Base-by-base conservation (phyloP, 2,797 vertebrate genomes). In the Galagoides demidoff region DNA sequence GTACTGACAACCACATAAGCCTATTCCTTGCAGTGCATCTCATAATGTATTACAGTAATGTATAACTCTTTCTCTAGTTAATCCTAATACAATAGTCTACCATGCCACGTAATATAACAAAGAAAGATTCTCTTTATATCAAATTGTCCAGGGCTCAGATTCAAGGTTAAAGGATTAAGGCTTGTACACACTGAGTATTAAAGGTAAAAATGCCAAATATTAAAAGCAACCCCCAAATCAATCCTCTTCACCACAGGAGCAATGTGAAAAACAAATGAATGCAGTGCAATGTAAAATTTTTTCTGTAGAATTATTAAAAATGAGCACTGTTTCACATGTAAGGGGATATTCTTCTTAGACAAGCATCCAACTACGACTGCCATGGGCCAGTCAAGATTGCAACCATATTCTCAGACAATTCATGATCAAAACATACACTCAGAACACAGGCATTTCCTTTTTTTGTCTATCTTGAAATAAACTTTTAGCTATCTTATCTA, bases 121-220 rank as follows among this genome's bases (percentile, higher is more conserved):
- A 97, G 97, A 96, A 97, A 64, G 3, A 66, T 85, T 96, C 90
- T 96, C 82, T 96, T 96, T 96, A 89, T 76, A 98, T 97, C 95
- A 97, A 97, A 97, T 77, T 93, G 71, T 78, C 45, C 22, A 94
- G 97, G 82, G 88, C 92, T 98, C 55, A 55, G 92, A 97, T 95
- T 98, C 97, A 98, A 98, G 98, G 98, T 98, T 98, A 98, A 98
- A 97, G 92, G 96, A 98, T 98, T 98, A 98, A 97, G 94, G 97
- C 84, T 97, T 87, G 85, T 95, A 98, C 20, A 97, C 77, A 92
- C 31, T 85, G 85, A 95, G 87, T 96, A 98, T 85, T 94, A 95
- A 97, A 98, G 95, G 89, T 98, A 97, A 98, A 97, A 96, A 98
- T 96, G 96, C 79, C 97, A 98, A 97, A 97, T 79, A 98, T 97